phyloP scores from a whole-genome alignment of 1,140 invertebrate species.

The Drosophila busckii region DNA sequence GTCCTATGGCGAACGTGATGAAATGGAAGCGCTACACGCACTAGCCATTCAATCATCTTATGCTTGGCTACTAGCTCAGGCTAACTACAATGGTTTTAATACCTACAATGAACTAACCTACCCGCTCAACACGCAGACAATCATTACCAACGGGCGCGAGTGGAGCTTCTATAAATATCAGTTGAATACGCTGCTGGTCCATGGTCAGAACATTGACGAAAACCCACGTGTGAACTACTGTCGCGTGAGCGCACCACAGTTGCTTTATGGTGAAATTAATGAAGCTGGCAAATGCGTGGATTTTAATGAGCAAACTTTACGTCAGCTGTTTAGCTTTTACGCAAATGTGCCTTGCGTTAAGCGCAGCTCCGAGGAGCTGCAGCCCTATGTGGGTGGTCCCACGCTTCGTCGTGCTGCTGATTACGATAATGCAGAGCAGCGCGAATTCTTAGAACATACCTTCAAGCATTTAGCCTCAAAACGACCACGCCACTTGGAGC shows the following conservation, averaged over 20 bases:
- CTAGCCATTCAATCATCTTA: slow-evolving; percentile 89
- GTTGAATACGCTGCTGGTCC: slow-evolving; percentile 89
- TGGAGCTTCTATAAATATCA: slow-evolving; percentile 94
- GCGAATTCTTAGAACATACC: slow-evolving; percentile 84
- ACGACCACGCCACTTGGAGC: slow-evolving; percentile 81
- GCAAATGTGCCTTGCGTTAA: slow-evolving; percentile 84
- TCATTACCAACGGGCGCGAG: slow-evolving; percentile 90
- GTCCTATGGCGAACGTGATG: slow-evolving; percentile 79
- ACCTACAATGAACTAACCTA: slow-evolving; percentile 92
- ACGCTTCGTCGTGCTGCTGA: slow-evolving; percentile 82
- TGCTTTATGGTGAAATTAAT: slow-evolving; percentile 88
- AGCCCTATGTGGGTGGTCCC: slow-evolving; percentile 84
- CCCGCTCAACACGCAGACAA: slow-evolving; percentile 90
- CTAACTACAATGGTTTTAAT: slow-evolving; percentile 92
- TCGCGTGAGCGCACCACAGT: slow-evolving; percentile 85
- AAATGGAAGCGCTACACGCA: slow-evolving; percentile 83
- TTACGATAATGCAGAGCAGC: slow-evolving; percentile 83
- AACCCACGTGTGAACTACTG: slow-evolving; percentile 89
- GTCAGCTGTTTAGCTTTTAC: slow-evolving; percentile 87
- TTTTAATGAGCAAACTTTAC: slow-evolving; percentile 90
- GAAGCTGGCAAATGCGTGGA: slow-evolving; percentile 84
- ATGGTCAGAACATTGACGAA: slow-evolving; percentile 81
- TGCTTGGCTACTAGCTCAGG: slow-evolving; percentile 88
- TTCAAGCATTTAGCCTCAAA: slow-evolving; percentile 86
- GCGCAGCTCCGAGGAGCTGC: slow-evolving; percentile 82